Conservation (phyloP, 2,797 vertebrate genomes). For the Xyrichtys novacula region DNA sequence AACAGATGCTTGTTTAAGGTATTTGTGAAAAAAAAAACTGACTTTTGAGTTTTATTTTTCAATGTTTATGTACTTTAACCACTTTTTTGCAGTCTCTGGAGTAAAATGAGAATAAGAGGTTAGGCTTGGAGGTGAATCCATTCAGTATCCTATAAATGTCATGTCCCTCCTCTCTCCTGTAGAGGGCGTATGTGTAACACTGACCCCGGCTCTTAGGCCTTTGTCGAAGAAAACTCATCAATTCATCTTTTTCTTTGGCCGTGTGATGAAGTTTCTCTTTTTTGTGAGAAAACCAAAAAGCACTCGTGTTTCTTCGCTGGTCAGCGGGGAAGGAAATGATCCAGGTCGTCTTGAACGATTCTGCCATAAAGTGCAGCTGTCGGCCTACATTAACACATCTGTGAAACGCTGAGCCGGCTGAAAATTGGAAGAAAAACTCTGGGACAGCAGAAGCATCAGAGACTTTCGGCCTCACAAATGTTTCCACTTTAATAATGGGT, state of each 20-base stretch:
- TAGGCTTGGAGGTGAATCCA: background rate
- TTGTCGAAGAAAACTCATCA: slow-evolving; percentile 53
- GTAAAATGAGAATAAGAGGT: background rate
- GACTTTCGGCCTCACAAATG: slow-evolving; percentile 38
- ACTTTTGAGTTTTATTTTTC: no score
- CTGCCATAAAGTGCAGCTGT: slow-evolving; percentile 74
- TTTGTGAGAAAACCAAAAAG: slow-evolving; percentile 50
- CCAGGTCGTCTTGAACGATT: slow-evolving; percentile 58
- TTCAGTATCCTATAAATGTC: background rate
- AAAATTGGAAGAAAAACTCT: slow-evolving; percentile 70
- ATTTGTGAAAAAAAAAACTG: no score
- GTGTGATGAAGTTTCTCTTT: slow-evolving; percentile 37
- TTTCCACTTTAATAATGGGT: slow-evolving; percentile 38
- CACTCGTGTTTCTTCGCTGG: slow-evolving; percentile 47
- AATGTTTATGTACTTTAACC: no score
- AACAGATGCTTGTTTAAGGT: no score
- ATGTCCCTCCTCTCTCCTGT: slow-evolving; percentile 24
- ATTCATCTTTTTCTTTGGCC: slow-evolving; percentile 31
- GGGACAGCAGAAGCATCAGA: slow-evolving; percentile 23
- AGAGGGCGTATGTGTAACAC: slow-evolving; percentile 49
- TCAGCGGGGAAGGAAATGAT: slow-evolving; percentile 62
- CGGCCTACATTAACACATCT: slow-evolving; percentile 50
- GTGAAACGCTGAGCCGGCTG: slow-evolving; percentile 61
- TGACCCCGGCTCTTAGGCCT: slow-evolving; percentile 34
- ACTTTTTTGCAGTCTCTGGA: no score